Conservation (phyloP, 1,140 invertebrate species). For the Microplitis demolitor region DNA sequence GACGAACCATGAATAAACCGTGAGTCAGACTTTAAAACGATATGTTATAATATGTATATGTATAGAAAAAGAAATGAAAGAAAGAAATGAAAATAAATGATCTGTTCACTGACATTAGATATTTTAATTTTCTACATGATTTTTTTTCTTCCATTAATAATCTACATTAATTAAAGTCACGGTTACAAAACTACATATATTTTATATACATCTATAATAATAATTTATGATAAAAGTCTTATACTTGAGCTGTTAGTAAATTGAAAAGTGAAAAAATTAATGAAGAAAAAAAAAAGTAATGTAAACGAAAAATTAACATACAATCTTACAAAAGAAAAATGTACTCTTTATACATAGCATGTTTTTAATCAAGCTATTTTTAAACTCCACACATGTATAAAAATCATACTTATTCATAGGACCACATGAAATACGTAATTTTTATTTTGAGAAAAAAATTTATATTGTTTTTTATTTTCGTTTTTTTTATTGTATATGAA, state of each 20-base stretch:
- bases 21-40: background rate
- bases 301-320: too few species aligned
- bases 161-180: background rate
- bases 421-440: too few species aligned
- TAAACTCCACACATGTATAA: too few species aligned
- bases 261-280: too few species aligned
- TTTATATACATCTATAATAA: too few species aligned
- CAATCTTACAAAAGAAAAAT: too few species aligned
- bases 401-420: too few species aligned
- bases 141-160: background rate
- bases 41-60: background rate
- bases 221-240: too few species aligned
- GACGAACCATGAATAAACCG: background rate
- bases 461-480: background rate
- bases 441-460: background rate
- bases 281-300: too few species aligned
- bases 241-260: too few species aligned
- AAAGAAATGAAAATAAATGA: background rate
- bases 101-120: background rate
- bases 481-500: background rate
- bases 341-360: too few species aligned
- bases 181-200: background rate
- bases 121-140: background rate
- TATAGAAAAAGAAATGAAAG: background rate
- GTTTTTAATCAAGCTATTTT: too few species aligned